These are phyloP conservation scores for Chymomyza caudatula DNA, from an alignment of 2,888 invertebrate genomes.

Conservation along the genomic window DNA sequence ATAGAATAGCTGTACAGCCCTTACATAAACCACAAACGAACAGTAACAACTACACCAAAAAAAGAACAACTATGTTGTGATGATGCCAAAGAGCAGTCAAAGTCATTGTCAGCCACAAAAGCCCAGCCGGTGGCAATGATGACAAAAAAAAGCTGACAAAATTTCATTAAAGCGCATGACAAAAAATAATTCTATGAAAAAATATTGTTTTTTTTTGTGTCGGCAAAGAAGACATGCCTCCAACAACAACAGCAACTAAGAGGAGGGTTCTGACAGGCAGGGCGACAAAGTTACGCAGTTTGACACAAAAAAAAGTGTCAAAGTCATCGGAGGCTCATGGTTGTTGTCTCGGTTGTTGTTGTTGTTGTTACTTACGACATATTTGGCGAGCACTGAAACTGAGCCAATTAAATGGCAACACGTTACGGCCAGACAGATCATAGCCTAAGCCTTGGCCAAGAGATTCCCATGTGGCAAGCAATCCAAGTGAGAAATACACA, in stretches of 20 bases:
- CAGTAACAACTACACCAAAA: constrained; percentile 3
- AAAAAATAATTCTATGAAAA: constrained; percentile 43
- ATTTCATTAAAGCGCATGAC: constrained; percentile 72
- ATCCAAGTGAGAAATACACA: constrained; percentile 15
- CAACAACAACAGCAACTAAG: background rate
- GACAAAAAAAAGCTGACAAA: constrained; percentile 56
- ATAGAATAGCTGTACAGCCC: background rate
- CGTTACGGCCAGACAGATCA: constrained; percentile 38
- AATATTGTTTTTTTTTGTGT: constrained; percentile 24
- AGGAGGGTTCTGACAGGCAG: constrained; percentile 15
- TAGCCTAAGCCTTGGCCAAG: constrained; percentile 21
- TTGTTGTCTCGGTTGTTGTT: background rate
- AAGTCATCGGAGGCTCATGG: constrained; percentile 35
- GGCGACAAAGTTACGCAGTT: constrained; percentile 35
- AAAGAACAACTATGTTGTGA: constrained; percentile 7
- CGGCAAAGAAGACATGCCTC: background rate
- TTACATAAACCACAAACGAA: background rate
- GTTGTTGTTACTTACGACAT: constrained; percentile 38
- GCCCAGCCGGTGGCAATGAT: constrained; percentile 29
- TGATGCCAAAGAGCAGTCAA: background rate
- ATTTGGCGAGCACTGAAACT: constrained; percentile 53
- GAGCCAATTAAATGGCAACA: constrained; percentile 70
- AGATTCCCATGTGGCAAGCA: constrained; percentile 2
- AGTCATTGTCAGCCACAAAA: constrained; percentile 40
- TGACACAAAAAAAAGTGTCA: constrained; percentile 55